A percentile compares a stretch with the other conserved stretches of the same genome.
phyloP scores from a whole-genome alignment of 53 echinoderm and acorn worm genomes.

The Luidia sarsii region DNA sequence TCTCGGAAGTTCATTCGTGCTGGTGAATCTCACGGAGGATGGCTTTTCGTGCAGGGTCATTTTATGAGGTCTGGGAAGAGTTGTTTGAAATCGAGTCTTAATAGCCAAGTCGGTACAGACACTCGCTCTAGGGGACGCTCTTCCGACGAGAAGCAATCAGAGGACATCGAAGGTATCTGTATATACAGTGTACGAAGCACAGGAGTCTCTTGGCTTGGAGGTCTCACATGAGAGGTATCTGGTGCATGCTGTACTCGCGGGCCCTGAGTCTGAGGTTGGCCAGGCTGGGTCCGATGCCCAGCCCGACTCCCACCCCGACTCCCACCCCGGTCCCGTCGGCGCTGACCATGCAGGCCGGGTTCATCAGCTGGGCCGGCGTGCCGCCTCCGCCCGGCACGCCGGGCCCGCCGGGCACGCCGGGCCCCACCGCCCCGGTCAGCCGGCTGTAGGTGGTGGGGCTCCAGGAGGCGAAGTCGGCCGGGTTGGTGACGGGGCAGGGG shows the following conservation, averaged over 20 bases:
- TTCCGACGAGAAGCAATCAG: too few relatives aligned
- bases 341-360: slow-evolving; percentile 46
- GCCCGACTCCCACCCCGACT: slow-evolving; percentile 40
- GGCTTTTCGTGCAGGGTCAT: too few relatives aligned
- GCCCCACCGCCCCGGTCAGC: slow-evolving; percentile 70
- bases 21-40: too few relatives aligned
- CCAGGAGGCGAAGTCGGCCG: slow-evolving; percentile 78
- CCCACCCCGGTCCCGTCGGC: slow-evolving; percentile 29
- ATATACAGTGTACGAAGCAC: too few relatives aligned
- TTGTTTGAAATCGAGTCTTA: not conserved
- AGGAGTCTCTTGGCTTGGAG: too few relatives aligned
- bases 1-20: too few relatives aligned
- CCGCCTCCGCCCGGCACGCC: not conserved
- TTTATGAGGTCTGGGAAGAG: too few relatives aligned
- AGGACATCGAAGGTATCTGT: too few relatives aligned
- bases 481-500: slow-evolving; percentile 78
- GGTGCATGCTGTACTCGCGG: slow-evolving; percentile 79
- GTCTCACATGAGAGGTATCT: slow-evolving; percentile 74
- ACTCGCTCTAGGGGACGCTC: too few relatives aligned
- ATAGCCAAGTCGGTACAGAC: too few relatives aligned
- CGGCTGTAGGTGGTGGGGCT: slow-evolving; percentile 77
- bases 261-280: slow-evolving; percentile 74
- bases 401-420: slow-evolving; percentile 35
- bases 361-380: slow-evolving; percentile 34
- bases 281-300: slow-evolving; percentile 64